A percentile compares a stretch with the other conserved stretches of the same genome.
These are phyloP conservation scores for Atta colombica DNA, from an alignment of 1,140 invertebrate genomes.

Conservation along the genomic window DNA sequence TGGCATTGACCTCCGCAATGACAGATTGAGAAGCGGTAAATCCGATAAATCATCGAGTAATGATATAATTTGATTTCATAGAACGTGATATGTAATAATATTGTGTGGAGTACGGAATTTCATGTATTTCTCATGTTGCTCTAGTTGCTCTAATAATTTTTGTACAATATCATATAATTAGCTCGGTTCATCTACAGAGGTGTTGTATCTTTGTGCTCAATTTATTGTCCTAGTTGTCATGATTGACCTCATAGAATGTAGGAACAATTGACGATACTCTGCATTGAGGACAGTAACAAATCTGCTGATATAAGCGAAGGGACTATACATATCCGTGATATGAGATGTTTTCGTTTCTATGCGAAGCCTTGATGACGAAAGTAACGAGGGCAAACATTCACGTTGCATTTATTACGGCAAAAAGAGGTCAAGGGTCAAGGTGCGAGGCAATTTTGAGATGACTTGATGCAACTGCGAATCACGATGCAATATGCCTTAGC, in stretches of 20 bases:
- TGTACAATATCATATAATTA: neutral
- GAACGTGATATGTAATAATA: neutral
- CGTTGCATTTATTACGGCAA: constrained; percentile 30
- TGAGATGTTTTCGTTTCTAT: constrained; percentile 15
- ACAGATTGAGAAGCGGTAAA: neutral
- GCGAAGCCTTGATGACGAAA: constrained; percentile 28
- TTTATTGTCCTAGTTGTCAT: neutral
- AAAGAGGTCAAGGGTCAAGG: constrained; percentile 69
- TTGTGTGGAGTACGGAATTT: neutral
- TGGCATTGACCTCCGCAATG: constrained; percentile 33
- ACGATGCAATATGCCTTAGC: neutral
- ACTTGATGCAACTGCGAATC: neutral
- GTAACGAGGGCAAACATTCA: neutral
- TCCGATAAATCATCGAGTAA: neutral
- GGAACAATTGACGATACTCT: neutral
- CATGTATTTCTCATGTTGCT: neutral
- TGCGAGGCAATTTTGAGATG: constrained; percentile 54
- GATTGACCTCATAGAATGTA: neutral
- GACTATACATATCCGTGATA: constrained; percentile 52
- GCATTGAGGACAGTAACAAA: neutral
- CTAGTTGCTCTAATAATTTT: neutral
- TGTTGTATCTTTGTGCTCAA: neutral
- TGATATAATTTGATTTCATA: neutral
- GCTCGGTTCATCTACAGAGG: neutral
- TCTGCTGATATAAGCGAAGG: constrained; percentile 9